Base-by-base conservation (phyloP, 2,797 vertebrate species). In the Pangasius sanitwongsei region DNA sequence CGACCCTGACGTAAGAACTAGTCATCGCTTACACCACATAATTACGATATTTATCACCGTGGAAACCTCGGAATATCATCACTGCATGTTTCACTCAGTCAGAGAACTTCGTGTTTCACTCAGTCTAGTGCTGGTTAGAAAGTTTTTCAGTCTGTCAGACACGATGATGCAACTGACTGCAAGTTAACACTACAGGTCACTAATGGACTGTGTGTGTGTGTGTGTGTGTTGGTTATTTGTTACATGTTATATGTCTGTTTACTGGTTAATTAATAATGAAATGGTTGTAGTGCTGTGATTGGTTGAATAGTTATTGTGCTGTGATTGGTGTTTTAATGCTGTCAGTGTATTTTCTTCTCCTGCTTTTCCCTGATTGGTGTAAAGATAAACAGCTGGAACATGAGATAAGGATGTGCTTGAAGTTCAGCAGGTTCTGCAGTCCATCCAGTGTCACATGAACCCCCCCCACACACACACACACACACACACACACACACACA, bases 1-100 rank as follows among this genome's bases (percentile, higher is more conserved):
- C 89, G 98, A 99, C 93, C 98, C 98, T 87, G 98, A 99, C 87
- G 98, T 99, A 93, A 97, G 97, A 44, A 53, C 50, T 28, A 2
- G 67, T 61, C 11, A 82, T 41, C 11, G 0, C 25, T 83, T 82
- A 61, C 61, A 83, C 28, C 0, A 67, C 18, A 20, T n/a, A n/a
- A 63, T 44, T 15, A 12, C 3, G 1, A 3, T 41, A 61, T 61
- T 23, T 25, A 82, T 37, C 20, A 37, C 55, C 18, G 18, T 59
- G 80, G 80, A 59, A 25, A 82, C 80, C 4, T 28, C 4, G 2
- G 34, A 67, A 44, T 12, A 3, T 37, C 34, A 20, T 61, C 34
- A 41, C 34, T 44, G 12, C 2, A 4, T 11, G 16, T 50, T 77
- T 77, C 25, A 48, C 9, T 72, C 69, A 25, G 4, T 0, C 13